phyloP scores from a whole-genome alignment of 2,888 invertebrate species.

The Scotopteryx bipunctaria region DNA sequence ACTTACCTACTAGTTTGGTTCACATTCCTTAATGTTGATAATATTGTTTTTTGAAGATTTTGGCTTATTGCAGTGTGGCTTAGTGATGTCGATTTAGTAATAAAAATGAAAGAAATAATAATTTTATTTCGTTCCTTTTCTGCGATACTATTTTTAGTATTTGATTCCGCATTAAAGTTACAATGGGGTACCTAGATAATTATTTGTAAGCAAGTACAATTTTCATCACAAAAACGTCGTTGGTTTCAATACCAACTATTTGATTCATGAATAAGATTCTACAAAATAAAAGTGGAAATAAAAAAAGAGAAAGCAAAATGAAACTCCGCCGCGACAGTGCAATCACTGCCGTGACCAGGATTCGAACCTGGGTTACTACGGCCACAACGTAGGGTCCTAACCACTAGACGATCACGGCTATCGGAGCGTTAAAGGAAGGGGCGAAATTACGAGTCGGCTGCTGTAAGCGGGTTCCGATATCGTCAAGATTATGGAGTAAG shows the following conservation, averaged over 20 bases:
- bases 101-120: too few relatives aligned
- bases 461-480: background rate
- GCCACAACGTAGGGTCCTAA: constrained; percentile 91
- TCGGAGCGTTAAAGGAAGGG: constrained; percentile 24
- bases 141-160: too few relatives aligned
- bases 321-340: constrained; percentile 51
- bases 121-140: too few relatives aligned
- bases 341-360: constrained; percentile 63
- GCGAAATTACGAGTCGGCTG: background rate
- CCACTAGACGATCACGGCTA: constrained; percentile 87
- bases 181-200: too few relatives aligned
- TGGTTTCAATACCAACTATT: too few relatives aligned
- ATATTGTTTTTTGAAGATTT: background rate
- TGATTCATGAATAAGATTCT: too few relatives aligned
- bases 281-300: too few relatives aligned
- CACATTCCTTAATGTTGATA: too few relatives aligned
- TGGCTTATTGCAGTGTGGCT: background rate
- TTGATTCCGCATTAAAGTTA: too few relatives aligned
- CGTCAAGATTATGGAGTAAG: constrained; percentile 8
- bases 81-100: background rate
- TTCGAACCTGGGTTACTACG: constrained; percentile 90
- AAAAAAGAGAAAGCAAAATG: constrained; percentile 15
- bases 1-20: too few relatives aligned
- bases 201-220: too few relatives aligned
- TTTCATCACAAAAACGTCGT: too few relatives aligned